Conservation (phyloP, 1,140 invertebrate species). For the Orchestia grillus region DNA sequence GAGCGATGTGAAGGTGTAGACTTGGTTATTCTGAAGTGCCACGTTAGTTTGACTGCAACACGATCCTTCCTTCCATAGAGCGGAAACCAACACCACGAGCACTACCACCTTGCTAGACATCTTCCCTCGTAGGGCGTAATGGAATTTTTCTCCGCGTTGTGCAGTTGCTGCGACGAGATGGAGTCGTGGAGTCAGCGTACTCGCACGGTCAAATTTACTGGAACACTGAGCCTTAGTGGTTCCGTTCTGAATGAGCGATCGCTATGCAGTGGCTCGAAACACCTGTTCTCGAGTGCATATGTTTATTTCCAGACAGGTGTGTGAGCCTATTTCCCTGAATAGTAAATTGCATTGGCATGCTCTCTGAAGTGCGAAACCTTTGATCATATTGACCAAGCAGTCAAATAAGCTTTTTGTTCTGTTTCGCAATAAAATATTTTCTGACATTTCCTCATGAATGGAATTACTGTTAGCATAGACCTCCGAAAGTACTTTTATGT, state of each 20-base stretch:
- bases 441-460: not conserved
- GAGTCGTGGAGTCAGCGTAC: not conserved
- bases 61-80: not conserved
- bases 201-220: not conserved
- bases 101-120: not conserved
- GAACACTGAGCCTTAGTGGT: not conserved
- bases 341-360: not conserved
- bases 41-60: constrained; percentile 4
- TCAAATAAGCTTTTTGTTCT: not conserved
- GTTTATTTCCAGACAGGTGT: not conserved
- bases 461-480: not conserved
- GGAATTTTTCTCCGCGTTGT: not conserved
- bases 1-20: not conserved
- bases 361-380: not conserved
- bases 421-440: not conserved
- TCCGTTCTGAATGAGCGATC: not conserved
- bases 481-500: not conserved
- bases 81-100: not conserved
- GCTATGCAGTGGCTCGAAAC: constrained; percentile 13
- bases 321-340: not conserved
- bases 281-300: not conserved
- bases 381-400: not conserved
- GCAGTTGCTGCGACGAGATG: not conserved
- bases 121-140: not conserved
- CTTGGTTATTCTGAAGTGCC: not conserved